Percentiles rank a stretch among this genome's conserved stretches.
Conservation (phyloP, 1,140 invertebrate genomes). For the Pseudomyrmex concolor region DNA sequence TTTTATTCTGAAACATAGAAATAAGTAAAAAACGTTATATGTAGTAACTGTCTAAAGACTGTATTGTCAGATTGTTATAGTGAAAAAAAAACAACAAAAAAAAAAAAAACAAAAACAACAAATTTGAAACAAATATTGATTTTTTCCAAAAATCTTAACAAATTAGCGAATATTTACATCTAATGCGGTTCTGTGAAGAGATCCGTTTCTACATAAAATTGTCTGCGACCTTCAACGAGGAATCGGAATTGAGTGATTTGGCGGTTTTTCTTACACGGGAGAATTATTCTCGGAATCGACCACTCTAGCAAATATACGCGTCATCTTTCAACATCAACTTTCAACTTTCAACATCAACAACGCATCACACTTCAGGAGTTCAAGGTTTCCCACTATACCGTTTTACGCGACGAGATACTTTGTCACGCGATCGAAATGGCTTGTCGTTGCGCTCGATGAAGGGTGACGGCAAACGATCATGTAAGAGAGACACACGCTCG, state of each 20-base stretch:
- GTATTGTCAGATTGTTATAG: neutral
- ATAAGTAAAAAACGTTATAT: neutral
- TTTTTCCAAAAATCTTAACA: neutral
- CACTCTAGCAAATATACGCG: constrained; percentile 7
- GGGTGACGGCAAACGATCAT: constrained; percentile 15
- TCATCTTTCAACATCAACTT: too few species aligned
- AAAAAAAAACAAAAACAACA: neutral
- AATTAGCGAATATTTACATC: constrained; percentile 41
- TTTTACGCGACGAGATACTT: constrained; percentile 9
- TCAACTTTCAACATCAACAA: too few species aligned
- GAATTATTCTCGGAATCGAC: constrained; percentile 55
- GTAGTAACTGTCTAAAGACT: too few species aligned
- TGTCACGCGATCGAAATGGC: constrained; percentile 45
- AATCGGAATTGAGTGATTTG: constrained; percentile 28
- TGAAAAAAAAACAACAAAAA: neutral
- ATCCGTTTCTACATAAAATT: constrained; percentile 61
- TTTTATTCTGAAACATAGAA: neutral
- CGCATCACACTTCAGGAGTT: constrained; percentile 19
- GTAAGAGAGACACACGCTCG: neutral
- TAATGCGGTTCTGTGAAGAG: constrained; percentile 41
- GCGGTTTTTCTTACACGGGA: constrained; percentile 42
- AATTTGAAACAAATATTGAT: neutral
- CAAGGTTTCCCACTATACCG: constrained; percentile 34
- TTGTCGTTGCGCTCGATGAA: constrained; percentile 41
- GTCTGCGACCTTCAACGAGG: constrained; percentile 52